Conservation (phyloP, 2,888 invertebrate genomes). For the Prosopocoilus inquinatus region DNA sequence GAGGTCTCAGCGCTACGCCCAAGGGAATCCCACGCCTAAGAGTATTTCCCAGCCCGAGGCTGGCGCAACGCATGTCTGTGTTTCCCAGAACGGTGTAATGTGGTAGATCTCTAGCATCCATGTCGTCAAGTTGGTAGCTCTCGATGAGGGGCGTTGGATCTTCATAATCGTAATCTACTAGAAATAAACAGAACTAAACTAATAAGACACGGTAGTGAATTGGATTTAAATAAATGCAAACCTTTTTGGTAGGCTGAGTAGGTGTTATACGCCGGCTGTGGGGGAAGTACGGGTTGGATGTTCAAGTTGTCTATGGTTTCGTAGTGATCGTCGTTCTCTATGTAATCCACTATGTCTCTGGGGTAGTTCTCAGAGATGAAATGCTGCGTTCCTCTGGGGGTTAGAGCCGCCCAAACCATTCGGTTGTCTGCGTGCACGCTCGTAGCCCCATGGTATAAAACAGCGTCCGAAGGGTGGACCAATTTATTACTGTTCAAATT, state of each 20-base stretch:
- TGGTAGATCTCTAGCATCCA: conserved; percentile 53
- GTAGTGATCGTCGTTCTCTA: conserved; percentile 64
- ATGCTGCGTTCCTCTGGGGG: conserved; percentile 74
- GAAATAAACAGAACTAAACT: conserved; percentile 59
- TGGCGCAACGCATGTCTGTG: conserved; percentile 48
- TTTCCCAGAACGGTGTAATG: conserved; percentile 42
- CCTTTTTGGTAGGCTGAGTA: conserved; percentile 32
- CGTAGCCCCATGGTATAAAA: conserved; percentile 40
- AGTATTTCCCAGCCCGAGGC: conserved; percentile 53
- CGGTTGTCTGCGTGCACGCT: conserved; percentile 43
- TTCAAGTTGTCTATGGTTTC: conserved; percentile 65
- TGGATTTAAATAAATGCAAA: conserved; percentile 14
- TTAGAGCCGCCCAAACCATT: conserved; percentile 75
- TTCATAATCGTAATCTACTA: conserved; percentile 74
- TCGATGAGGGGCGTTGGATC: conserved; percentile 75
- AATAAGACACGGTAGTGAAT: conserved; percentile 55
- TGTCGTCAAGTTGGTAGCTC: conserved; percentile 64
- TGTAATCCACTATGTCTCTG: conserved; percentile 52
- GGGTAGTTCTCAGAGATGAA: conserved; percentile 69
- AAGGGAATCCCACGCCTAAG: conserved; percentile 48
- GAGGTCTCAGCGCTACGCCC: conserved; percentile 56
- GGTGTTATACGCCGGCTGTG: conserved; percentile 7
- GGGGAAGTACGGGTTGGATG: conserved; percentile 42
- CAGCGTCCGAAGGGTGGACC: conserved; percentile 45
- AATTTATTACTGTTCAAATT: conserved; percentile 49